A percentile compares a stretch with the other conserved stretches of the same genome.
Conservation (phyloP, 2,888 invertebrate species). For the Euplexia lucipara region DNA sequence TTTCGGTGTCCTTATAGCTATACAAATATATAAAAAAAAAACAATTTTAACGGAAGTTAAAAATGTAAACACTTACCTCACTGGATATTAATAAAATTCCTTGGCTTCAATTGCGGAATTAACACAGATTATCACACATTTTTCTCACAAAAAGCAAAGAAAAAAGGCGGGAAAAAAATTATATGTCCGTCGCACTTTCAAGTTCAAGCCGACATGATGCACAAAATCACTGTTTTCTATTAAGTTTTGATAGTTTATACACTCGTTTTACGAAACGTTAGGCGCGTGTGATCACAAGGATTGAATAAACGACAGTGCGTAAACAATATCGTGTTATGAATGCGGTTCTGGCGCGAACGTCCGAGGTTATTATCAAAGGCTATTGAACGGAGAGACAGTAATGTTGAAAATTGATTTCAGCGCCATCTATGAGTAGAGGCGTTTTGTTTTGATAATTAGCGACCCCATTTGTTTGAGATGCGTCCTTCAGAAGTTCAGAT, state of each 20-base stretch:
- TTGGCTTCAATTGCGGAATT: constrained; percentile 29
- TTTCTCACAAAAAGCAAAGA: constrained; percentile 14
- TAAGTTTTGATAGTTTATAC: constrained; percentile 45
- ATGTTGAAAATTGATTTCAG: constrained; percentile 39
- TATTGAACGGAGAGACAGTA: constrained; percentile 72
- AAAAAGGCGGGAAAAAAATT: constrained; percentile 51
- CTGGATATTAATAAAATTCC: constrained; percentile 31
- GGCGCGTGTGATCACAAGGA: constrained; percentile 67
- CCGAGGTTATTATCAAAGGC: constrained; percentile 73
- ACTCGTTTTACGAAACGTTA: constrained; percentile 42
- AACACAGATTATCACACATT: constrained; percentile 33
- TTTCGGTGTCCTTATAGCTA: background rate
- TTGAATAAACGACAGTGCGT: constrained; percentile 74
- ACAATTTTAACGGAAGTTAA: background rate
- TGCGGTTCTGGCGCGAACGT: constrained; percentile 70
- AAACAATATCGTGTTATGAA: constrained; percentile 77
- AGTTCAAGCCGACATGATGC: constrained; percentile 42
- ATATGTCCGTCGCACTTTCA: constrained; percentile 34
- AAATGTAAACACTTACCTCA: constrained; percentile 37
- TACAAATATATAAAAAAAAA: constrained; percentile 6
- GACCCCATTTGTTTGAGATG: background rate
- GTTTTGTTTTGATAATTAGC: constrained; percentile 2
- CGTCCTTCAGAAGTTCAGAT: no score
- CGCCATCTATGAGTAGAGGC: constrained; percentile 53
- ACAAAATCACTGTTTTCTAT: constrained; percentile 44